Percentiles rank a stretch among this genome's conserved stretches.
phyloP scores from a whole-genome alignment of 2,113 vertebrate species.

The Spermophilus dauricus region DNA sequence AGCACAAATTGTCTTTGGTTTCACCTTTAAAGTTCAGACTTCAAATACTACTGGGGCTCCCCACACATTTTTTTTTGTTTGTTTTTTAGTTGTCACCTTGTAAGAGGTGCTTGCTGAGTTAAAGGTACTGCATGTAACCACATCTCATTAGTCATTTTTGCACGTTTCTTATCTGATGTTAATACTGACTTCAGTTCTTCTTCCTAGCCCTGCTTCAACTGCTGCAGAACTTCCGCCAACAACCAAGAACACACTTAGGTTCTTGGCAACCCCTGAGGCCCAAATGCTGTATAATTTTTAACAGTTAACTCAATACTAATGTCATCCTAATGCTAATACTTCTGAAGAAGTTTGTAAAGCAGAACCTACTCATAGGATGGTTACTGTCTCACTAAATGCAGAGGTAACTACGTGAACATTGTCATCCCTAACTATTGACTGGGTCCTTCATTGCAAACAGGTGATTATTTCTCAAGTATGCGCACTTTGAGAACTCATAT shows the following conservation, averaged over 20 bases:
- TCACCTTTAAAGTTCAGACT: not conserved
- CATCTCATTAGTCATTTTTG: not conserved
- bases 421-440: not conserved
- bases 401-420: not conserved
- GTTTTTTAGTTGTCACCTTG: not conserved
- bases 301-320: constrained; percentile 34
- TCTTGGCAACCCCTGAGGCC: constrained; percentile 50
- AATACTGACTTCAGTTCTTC: constrained; percentile 1
- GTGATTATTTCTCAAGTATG: constrained; percentile 9
- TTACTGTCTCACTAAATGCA: not conserved
- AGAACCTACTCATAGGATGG: not conserved
- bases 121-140: not conserved
- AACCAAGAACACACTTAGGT: constrained; percentile 39
- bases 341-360: not conserved
- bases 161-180: not conserved
- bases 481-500: not conserved
- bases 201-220: not conserved
- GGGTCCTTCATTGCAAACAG: not conserved
- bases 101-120: not conserved
- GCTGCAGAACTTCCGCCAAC: constrained; percentile 59
- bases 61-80: no score
- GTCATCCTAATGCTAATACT: constrained; percentile 45
- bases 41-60: not conserved
- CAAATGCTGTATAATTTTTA: constrained; percentile 65
- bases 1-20: not conserved